phyloP scores from a whole-genome alignment of 2,113 vertebrate species.

The Spilogale gracilis region DNA sequence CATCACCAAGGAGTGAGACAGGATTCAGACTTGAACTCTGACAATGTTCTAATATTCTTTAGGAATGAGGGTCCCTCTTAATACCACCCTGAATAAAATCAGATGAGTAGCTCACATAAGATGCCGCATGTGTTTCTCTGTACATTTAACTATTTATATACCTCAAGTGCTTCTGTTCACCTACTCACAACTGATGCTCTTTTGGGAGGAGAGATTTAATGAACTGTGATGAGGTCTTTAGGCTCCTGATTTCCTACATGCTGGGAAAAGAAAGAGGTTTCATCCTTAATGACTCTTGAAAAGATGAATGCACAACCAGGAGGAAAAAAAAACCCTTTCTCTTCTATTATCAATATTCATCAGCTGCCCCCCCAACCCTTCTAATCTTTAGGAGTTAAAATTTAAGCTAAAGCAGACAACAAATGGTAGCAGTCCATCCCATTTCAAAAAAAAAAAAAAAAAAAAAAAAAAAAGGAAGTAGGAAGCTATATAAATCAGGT shows the following conservation, averaged over 20 bases:
- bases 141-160: neutral
- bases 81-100: neutral
- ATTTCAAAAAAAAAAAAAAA: no score
- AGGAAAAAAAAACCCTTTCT: neutral
- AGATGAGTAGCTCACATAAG: neutral
- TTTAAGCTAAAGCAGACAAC: constrained; percentile 8
- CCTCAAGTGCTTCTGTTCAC: neutral
- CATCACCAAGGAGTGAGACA: neutral
- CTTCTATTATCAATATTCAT: neutral
- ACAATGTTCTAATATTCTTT: constrained; percentile 17
- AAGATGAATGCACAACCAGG: neutral
- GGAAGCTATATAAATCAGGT: neutral
- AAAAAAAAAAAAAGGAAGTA: no score
- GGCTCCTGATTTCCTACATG: neutral
- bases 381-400: neutral
- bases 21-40: neutral
- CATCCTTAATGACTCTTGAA: neutral
- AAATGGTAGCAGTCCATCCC: neutral
- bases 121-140: neutral
- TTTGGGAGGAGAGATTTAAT: neutral
- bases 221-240: constrained; percentile 3
- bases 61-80: neutral
- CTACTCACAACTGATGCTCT: neutral
- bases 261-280: neutral
- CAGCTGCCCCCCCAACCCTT: neutral